Percentiles rank a stretch among this genome's conserved stretches.
phyloP scores from a whole-genome alignment of 2,888 invertebrate genomes.

The Hemicrepidius hirtus region DNA sequence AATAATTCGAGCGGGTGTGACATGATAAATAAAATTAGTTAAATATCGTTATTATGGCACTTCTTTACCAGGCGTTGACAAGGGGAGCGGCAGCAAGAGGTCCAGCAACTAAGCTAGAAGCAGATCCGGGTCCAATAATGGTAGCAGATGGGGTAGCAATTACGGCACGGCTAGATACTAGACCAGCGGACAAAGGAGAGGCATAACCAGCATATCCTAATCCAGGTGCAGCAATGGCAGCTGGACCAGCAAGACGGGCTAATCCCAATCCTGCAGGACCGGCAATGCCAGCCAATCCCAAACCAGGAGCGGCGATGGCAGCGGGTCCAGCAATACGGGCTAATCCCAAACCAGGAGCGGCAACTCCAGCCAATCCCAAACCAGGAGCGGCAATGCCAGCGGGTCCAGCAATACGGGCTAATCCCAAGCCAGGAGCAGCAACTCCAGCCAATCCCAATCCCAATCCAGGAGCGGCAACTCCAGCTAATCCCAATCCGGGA shows the following conservation, averaged over 20 bases:
- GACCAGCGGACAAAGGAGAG: slow-evolving; percentile 29
- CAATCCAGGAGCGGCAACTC: slow-evolving; percentile 20
- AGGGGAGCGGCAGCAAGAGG: neutral
- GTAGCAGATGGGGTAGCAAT: slow-evolving; percentile 38
- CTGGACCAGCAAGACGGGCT: neutral
- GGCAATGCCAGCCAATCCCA: neutral
- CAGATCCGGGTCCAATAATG: slow-evolving; percentile 32
- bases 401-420: neutral
- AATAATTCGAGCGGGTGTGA: neutral
- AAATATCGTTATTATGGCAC: neutral
- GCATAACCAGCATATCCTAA: slow-evolving; percentile 15
- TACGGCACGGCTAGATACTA: slow-evolving; percentile 28
- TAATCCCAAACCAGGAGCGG: slow-evolving; percentile 5
- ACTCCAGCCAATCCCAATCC: too few species aligned
- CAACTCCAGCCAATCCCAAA: slow-evolving; percentile 16
- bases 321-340: slow-evolving; percentile 9
- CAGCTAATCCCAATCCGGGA: neutral
- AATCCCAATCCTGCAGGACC: neutral
- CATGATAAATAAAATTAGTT: slow-evolving; percentile 2
- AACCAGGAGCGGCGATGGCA: slow-evolving; percentile 11
- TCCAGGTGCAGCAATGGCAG: slow-evolving; percentile 11
- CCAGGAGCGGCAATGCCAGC: neutral
- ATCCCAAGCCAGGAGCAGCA: neutral
- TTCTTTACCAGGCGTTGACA: neutral
- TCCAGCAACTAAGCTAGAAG: slow-evolving; percentile 25